Base-by-base conservation (phyloP, 2,888 invertebrate genomes). In the Lissonota sp. region DNA sequence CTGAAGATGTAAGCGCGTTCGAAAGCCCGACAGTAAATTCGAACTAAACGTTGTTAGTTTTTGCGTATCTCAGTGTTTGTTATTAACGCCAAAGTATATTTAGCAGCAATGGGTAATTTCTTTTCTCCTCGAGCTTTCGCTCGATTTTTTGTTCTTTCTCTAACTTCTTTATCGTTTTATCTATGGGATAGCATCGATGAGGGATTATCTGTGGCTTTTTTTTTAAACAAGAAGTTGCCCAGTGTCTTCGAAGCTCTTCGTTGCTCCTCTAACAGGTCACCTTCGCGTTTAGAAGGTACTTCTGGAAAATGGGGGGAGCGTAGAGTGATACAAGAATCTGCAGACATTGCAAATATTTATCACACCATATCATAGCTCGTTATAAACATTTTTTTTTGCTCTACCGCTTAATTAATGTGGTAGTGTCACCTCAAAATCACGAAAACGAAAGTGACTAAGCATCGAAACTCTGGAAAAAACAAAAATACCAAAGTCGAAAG, bases 41-140 rank as follows among this genome's bases (percentile, higher is more conserved):
- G 69, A 83, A 77, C 80, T 81, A 84, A 77, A 77, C 73, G 60
- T 60, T 78, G 77, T 82, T 81, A 82, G 42, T 75, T 58, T 72
- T 75, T 40, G 42, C n/a, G 60, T 49, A 37, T 42, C 69, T 69
- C 62, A 8, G 60, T 51, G 67, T 26, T 1, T 55, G 62, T 67
- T 73, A 72, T 72, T 44, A 55, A 73, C 67, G 57, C 60, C 79
- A 69, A 79, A 55, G 67, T 49, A 14, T 73, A 63, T 55, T 67
- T 42, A 6, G 62, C 55, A 53, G 62, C 26, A 3, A 26, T 26
- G 26, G 26, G 26, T 26, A 44, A 7, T 78, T 1, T 66, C 16
- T 46, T 16, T 53, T 37, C 7, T 44, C 8, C 6, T 51, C 37
- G 57, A 69, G 57, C 16, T 57, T 12, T 2, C 8, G 6, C 55